phyloP scores from a whole-genome alignment of 2,113 vertebrate species.

The Guaruba guarouba region DNA sequence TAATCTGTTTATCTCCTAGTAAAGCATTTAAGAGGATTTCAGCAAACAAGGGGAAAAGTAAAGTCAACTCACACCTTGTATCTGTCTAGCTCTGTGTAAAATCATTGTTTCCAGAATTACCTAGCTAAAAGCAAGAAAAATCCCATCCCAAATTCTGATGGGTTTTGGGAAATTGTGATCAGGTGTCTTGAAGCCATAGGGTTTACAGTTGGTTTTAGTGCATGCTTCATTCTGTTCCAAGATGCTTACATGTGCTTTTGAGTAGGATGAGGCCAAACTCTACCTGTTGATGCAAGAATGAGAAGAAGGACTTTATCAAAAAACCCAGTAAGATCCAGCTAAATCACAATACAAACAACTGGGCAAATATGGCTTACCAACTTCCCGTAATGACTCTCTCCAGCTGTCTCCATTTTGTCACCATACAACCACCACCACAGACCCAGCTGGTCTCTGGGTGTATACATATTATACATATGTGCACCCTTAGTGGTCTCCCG shows the following conservation, averaged over 20 bases:
- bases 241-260: background rate
- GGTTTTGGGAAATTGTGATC: background rate
- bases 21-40: background rate
- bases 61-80: background rate
- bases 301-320: background rate
- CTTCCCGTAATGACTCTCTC: background rate
- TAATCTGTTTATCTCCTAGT: background rate
- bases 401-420: background rate
- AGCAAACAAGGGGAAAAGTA: background rate
- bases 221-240: background rate
- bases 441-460: background rate
- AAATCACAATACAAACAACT: background rate
- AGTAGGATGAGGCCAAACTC: background rate
- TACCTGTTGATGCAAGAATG: background rate
- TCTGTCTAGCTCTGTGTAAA: background rate
- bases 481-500: background rate
- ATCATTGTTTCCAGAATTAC: background rate
- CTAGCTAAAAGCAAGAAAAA: background rate
- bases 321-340: background rate
- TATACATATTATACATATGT: background rate
- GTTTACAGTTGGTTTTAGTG: background rate
- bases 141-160: background rate
- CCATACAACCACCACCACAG: background rate
- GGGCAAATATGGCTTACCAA: background rate
- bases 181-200: background rate